These are phyloP conservation scores for Promerops cafer DNA, from an alignment of 2,113 vertebrate genomes.

Conservation along the genomic window DNA sequence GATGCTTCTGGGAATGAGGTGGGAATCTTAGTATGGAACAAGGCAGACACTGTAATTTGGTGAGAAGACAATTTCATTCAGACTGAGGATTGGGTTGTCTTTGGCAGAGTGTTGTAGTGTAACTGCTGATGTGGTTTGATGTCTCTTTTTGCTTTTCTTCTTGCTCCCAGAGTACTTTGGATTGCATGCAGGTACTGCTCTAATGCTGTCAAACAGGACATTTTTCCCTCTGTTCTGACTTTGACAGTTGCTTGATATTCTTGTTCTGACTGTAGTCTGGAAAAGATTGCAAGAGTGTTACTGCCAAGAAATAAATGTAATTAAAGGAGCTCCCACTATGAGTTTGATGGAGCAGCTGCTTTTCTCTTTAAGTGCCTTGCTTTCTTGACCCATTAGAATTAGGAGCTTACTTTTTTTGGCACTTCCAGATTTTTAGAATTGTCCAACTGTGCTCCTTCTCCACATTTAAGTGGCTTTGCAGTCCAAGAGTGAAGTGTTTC, in stretches of 20 bases:
- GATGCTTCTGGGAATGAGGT: not conserved
- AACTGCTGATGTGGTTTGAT: slow-evolving; percentile 65
- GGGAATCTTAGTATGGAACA: not conserved
- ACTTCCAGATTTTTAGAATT: not conserved
- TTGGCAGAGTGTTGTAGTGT: not conserved
- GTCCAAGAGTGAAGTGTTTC: not conserved
- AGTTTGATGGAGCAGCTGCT: not conserved
- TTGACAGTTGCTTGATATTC: not conserved
- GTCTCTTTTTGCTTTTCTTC: slow-evolving; percentile 56
- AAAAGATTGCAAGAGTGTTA: slow-evolving; percentile 21
- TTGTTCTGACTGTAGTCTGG: not conserved
- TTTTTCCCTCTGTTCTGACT: not conserved
- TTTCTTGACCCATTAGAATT: not conserved
- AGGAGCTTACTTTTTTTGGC: not conserved
- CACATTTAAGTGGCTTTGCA: not conserved
- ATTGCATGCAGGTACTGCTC: slow-evolving; percentile 94
- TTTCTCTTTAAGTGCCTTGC: not conserved
- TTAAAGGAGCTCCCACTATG: not conserved
- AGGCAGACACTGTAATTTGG: not conserved
- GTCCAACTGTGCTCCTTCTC: not conserved
- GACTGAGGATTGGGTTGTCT: not conserved
- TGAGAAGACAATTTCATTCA: not conserved
- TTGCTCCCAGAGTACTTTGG: slow-evolving; percentile 88
- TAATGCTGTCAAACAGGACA: not conserved
- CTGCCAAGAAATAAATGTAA: not conserved